Base-by-base conservation (phyloP, 2,888 invertebrate species). In the Eilema griseolum region DNA sequence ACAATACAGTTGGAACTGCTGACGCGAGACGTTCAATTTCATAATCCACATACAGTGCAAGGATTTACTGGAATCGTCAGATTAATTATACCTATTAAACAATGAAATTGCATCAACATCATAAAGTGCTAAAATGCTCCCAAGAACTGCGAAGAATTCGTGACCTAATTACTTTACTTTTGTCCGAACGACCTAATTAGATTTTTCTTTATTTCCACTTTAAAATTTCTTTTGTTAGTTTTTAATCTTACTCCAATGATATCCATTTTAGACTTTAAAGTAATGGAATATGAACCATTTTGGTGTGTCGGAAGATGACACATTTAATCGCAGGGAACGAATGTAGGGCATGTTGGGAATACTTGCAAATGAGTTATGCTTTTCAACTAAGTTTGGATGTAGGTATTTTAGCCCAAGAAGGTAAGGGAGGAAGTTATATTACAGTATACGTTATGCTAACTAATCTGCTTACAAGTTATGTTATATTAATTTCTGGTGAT, bases 191-290 rank as follows among this genome's bases (percentile, higher is more conserved):
- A 73, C 77, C 67, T 73, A 73, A 77, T 79, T 81, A n/a, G 67
- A 68, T 79, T 77, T 75, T 78, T 67, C 73, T 80, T 78, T 76
- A 81, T 76, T 78, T 72, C 73, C 69, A 37, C 66, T 75, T 68
- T 63, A 65, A 73, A 74, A 70, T 74, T 60, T 77, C 73, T 80
- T 80, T 81, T 79, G 81, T 71, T 72, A 75, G 72, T 74, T 79
- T 79, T 74, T 68, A 74, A 77, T 72, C 57, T 69, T 16, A 37
- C n/a, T 16, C 61, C 59, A 63, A 16, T 59, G 33, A 69, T 11
- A 66, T 31, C 26, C 16, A 72, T 66, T 68, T 70, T 75, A 46
- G 31, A 69, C 74, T 77, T 70, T 80, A n/a, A 26, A 12, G 0
- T 23, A 4, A 24, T 7, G 66, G 61, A 26, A 41, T 71, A 76